phyloP scores from a whole-genome alignment of 2,888 invertebrate species.

The Galerucella calmariensis region DNA sequence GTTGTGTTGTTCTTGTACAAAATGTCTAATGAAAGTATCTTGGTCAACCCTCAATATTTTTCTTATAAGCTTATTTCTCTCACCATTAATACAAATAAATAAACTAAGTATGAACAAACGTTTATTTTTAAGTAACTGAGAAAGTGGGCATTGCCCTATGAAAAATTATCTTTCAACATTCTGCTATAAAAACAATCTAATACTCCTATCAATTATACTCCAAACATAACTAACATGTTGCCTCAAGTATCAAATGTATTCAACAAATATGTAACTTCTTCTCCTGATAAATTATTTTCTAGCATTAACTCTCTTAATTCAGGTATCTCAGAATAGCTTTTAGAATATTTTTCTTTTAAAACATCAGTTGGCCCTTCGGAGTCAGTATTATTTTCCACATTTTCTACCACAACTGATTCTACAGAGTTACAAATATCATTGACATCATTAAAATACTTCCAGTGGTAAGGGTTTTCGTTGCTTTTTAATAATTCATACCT shows the following conservation, averaged over 20 bases:
- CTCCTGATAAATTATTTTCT: conserved; percentile 37
- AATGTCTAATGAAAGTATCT: no score
- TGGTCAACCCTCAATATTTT: no score
- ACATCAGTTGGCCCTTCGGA: conserved; percentile 13
- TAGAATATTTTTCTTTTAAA: conserved; percentile 27
- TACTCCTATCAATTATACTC: not conserved
- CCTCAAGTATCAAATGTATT: conserved; percentile 18
- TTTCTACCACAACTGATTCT: conserved; percentile 20
- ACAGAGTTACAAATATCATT: conserved; percentile 26
- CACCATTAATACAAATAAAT: not conserved
- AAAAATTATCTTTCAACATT: conserved; percentile 11
- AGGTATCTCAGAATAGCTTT: conserved; percentile 31
- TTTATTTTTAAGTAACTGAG: not conserved
- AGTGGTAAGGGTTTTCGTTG: conserved; percentile 25
- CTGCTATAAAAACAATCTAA: not conserved
- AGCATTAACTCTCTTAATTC: conserved; percentile 36
- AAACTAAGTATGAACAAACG: not conserved
- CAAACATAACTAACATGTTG: conserved; percentile 8
- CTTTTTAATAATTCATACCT: conserved; percentile 37
- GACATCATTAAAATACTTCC: conserved; percentile 35
- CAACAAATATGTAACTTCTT: conserved; percentile 39
- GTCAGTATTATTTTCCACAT: conserved; percentile 10
- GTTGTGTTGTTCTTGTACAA: no score
- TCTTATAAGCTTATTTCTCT: no score
- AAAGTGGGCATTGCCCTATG: conserved; percentile 7